Conservation (phyloP, 2,888 invertebrate species). For the Acrobasis consociella region DNA sequence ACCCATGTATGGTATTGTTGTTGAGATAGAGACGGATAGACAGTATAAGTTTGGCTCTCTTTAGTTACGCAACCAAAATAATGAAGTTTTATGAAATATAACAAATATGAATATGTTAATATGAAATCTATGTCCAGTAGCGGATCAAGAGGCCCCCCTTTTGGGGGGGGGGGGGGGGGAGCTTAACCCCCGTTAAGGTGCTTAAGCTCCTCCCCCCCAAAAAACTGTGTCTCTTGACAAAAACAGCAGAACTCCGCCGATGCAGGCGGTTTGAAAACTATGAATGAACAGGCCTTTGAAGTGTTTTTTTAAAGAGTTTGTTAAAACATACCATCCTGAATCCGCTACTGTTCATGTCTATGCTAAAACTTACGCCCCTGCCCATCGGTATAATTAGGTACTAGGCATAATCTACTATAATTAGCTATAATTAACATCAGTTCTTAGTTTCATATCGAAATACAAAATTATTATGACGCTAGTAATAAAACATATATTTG, state of each 20-base stretch:
- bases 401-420: conserved; percentile 5
- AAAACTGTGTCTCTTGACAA: no score
- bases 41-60: not conserved
- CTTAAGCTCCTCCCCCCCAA: no score
- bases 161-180: no score
- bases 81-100: conserved; percentile 19
- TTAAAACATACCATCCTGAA: no score
- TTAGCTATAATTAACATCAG: conserved; percentile 41
- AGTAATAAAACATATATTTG: conserved; percentile 39
- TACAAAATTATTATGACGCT: conserved; percentile 52
- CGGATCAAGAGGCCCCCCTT: no score
- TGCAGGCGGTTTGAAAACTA: no score
- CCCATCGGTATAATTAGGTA: conserved; percentile 13
- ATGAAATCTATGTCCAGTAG: not conserved
- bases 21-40: no score
- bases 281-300: no score
- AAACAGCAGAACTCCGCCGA: no score
- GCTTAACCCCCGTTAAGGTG: no score
- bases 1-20: no score
- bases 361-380: conserved; percentile 4
- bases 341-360: not conserved
- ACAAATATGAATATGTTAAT: conserved; percentile 23
- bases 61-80: not conserved
- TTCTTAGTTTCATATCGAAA: conserved; percentile 40
- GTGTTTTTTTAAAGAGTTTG: no score